These are phyloP conservation scores for Todus mexicanus DNA, from an alignment of 2,797 vertebrate species.

Conservation along the genomic window DNA sequence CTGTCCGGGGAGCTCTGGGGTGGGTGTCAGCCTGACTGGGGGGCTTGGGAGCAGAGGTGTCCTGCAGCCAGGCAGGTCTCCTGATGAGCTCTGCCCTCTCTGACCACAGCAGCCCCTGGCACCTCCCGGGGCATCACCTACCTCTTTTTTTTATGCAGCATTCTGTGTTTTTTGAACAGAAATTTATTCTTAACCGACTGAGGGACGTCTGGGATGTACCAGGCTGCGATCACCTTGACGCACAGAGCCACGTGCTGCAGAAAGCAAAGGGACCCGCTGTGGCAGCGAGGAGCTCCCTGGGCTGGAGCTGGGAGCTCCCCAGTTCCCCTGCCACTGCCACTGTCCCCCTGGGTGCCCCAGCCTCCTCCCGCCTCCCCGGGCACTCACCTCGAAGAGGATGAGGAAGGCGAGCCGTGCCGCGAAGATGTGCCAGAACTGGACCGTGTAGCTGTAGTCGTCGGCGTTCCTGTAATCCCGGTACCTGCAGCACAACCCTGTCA, in stretches of 20 bases:
- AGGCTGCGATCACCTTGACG: constrained; percentile 87
- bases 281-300: rapidly evolving
- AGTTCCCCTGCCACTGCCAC: no score
- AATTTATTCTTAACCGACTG: constrained; percentile 83
- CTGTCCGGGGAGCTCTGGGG: background rate
- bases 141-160: constrained; percentile 75
- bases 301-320: no score
- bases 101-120: background rate
- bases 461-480: constrained; percentile 88
- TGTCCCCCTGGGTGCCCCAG: rapidly evolving
- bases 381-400: constrained; percentile 89
- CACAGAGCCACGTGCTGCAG: constrained; percentile 89
- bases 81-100: background rate
- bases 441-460: constrained; percentile 78
- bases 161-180: constrained; percentile 75
- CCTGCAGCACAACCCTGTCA: constrained; percentile 31
- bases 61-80: background rate
- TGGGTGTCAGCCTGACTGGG: background rate
- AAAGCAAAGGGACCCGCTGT: background rate
- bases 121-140: background rate
- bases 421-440: constrained; percentile 91
- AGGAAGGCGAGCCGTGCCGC: constrained; percentile 89
- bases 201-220: constrained; percentile 88
- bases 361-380: background rate
- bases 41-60: background rate